phyloP scores from a whole-genome alignment of 1,140 invertebrate species.

The Hyphantria cunea region DNA sequence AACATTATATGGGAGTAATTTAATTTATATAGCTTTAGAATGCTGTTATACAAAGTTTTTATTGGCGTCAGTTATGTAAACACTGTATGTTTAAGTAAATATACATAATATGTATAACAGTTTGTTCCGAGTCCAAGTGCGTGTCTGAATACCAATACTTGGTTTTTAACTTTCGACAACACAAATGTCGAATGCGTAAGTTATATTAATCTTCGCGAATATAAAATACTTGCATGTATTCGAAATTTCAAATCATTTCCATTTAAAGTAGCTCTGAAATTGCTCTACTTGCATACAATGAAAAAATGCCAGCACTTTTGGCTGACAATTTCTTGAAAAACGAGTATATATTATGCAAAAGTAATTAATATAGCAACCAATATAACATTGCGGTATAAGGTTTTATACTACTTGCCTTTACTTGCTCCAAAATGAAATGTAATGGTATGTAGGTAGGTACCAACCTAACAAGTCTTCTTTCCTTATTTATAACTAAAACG shows the following conservation, averaged over 20 bases:
- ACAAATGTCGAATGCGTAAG: too few species aligned
- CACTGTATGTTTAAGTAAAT: constrained; percentile 28
- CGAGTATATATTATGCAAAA: too few species aligned
- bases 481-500: background rate
- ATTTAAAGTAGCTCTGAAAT: background rate
- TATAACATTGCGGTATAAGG: too few species aligned
- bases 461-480: background rate
- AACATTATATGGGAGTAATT: too few species aligned
- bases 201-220: too few species aligned
- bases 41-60: constrained; percentile 1
- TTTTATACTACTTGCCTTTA: too few species aligned
- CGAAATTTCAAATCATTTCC: too few species aligned
- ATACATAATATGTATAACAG: background rate
- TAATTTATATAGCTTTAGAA: background rate
- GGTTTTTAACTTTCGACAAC: constrained; percentile 1
- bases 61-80: constrained; percentile 24
- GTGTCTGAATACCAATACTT: constrained; percentile 13
- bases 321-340: too few species aligned
- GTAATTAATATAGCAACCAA: too few species aligned
- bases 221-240: too few species aligned
- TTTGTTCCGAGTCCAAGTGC: background rate
- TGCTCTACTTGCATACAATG: background rate
- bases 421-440: background rate
- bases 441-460: background rate
- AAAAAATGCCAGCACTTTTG: background rate